Percentiles rank a stretch among this genome's conserved stretches.
These are phyloP conservation scores for Parochlus steinenii DNA, from an alignment of 2,888 invertebrate genomes.

Conservation along the genomic window DNA sequence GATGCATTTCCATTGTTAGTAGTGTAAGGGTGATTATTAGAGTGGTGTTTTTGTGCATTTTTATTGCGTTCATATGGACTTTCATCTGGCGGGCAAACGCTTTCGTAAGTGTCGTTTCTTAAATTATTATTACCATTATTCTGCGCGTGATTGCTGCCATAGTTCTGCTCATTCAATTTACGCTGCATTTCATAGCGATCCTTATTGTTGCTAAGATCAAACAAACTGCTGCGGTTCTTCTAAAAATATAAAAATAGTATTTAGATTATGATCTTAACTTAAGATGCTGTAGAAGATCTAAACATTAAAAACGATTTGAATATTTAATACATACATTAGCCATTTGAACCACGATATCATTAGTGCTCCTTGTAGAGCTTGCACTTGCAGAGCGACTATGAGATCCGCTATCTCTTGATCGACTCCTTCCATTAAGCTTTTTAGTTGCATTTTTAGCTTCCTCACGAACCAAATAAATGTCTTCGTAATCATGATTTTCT, in stretches of 20 bases:
- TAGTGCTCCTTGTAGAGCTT: conserved; percentile 32
- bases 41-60: conserved; percentile 21
- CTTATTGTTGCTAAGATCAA: conserved; percentile 8
- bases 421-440: conserved; percentile 30
- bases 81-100: conserved; percentile 30
- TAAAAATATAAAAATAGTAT: no score
- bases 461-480: conserved; percentile 57
- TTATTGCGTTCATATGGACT: conserved; percentile 28
- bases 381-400: conserved; percentile 56
- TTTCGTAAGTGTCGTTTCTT: conserved; percentile 31
- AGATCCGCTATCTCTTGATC: conserved; percentile 51
- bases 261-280: background rate
- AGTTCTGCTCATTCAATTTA: conserved; percentile 18
- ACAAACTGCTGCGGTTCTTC: conserved; percentile 17
- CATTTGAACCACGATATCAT: conserved; percentile 28
- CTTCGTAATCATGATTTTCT: conserved; percentile 62
- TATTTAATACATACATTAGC: conserved; percentile 23
- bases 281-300: no score
- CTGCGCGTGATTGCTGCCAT: conserved; percentile 3
- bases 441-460: conserved; percentile 26
- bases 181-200: conserved; percentile 20
- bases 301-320: background rate
- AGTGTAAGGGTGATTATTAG: conserved; percentile 21
- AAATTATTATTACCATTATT: conserved; percentile 14
- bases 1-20: conserved; percentile 15